Conservation (phyloP, 2,888 invertebrate species). For the Ctena decussata region DNA sequence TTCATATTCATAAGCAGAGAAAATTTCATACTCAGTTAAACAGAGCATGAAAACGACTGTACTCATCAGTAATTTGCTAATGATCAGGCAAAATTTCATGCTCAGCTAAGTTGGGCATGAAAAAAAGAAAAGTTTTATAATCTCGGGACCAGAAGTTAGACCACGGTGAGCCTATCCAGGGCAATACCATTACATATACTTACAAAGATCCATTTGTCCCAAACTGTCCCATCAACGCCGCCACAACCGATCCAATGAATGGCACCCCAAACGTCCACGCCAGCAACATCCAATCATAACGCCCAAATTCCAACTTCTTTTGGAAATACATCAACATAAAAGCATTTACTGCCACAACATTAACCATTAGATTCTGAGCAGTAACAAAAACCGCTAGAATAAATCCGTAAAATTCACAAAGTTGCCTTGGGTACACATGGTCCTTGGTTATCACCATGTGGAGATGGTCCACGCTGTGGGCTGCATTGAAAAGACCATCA, state of each 20-base stretch:
- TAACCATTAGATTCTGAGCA: slow-evolving; percentile 60
- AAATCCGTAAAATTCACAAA: slow-evolving; percentile 62
- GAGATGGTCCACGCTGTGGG: slow-evolving; percentile 54
- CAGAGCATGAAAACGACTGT: too few relatives aligned
- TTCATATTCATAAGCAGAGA: too few relatives aligned
- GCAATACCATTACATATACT: too few relatives aligned
- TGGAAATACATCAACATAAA: slow-evolving; percentile 57
- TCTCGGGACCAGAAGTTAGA: too few relatives aligned
- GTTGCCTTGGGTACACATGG: slow-evolving; percentile 53
- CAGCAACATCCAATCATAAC: slow-evolving; percentile 49
- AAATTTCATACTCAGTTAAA: too few relatives aligned
- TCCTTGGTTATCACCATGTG: slow-evolving; percentile 53
- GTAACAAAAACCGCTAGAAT: slow-evolving; percentile 56
- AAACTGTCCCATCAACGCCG: background rate
- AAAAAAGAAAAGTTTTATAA: too few relatives aligned
- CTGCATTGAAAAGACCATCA: slow-evolving; percentile 57
- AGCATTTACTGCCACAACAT: slow-evolving; percentile 59
- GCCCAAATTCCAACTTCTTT: slow-evolving; percentile 50
- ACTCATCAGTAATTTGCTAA: too few relatives aligned
- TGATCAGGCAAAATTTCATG: too few relatives aligned
- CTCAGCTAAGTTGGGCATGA: too few relatives aligned
- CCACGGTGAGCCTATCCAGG: too few relatives aligned
- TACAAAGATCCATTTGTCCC: slow-evolving; percentile 26
- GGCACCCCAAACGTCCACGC: slow-evolving; percentile 58
- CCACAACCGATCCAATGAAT: slow-evolving; percentile 34